A percentile compares a stretch with the other conserved stretches of the same genome.
Conservation (phyloP, 2,888 invertebrate species). For the Yponomeuta plumbellus region DNA sequence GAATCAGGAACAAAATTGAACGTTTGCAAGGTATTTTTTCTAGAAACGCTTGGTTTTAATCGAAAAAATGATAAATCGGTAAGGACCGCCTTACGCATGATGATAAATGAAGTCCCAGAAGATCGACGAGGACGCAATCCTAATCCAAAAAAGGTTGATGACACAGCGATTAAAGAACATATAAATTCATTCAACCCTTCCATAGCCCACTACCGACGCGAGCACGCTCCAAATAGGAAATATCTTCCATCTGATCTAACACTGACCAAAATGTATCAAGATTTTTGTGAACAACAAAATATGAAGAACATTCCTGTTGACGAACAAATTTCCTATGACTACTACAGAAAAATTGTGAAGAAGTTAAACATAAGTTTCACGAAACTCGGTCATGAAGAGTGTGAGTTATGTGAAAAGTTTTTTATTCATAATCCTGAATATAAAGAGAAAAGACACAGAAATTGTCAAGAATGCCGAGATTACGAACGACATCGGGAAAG, state of each 20-base stretch:
- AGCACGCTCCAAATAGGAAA: slow-evolving; percentile 26
- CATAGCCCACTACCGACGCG: slow-evolving; percentile 26
- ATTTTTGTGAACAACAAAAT: background rate
- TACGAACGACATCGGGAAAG: slow-evolving; percentile 14
- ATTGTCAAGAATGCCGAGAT: slow-evolving; percentile 19
- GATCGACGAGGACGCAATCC: slow-evolving; percentile 1
- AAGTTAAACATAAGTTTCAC: slow-evolving; percentile 21
- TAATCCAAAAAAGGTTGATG: slow-evolving; percentile 9
- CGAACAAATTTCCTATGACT: background rate
- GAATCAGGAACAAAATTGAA: too few relatives aligned
- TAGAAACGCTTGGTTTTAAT: too few relatives aligned
- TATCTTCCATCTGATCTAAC: slow-evolving; percentile 26
- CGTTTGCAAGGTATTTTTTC: too few relatives aligned
- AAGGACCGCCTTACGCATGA: too few relatives aligned
- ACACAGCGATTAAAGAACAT: slow-evolving; percentile 21
- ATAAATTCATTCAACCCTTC: slow-evolving; percentile 24
- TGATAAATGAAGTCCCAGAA: too few relatives aligned
- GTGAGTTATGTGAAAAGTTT: slow-evolving; percentile 23
- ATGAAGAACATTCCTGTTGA: background rate
- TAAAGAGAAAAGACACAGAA: slow-evolving; percentile 16
- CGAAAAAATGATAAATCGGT: too few relatives aligned
- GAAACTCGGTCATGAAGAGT: slow-evolving; percentile 21
- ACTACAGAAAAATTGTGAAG: slow-evolving; percentile 21
- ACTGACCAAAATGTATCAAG: slow-evolving; percentile 16
- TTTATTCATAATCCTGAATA: slow-evolving; percentile 18